phyloP scores from a whole-genome alignment of 2,888 invertebrate genomes.

The Spodoptera littoralis region DNA sequence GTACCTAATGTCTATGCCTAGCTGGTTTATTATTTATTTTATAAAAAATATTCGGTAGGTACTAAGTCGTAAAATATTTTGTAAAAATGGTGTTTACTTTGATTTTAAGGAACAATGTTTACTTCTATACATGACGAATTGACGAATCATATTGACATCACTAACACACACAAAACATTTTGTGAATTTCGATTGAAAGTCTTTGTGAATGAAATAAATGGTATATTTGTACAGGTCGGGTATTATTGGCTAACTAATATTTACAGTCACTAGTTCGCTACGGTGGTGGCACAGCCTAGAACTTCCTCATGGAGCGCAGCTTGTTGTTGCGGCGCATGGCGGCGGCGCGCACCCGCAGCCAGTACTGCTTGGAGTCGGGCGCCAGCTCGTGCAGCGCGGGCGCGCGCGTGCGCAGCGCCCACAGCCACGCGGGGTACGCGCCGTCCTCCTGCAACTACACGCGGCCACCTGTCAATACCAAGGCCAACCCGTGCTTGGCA shows the following conservation, averaged over 20 bases:
- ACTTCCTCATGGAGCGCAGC: conserved; percentile 89
- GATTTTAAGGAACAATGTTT: neutral
- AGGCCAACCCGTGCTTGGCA: no score
- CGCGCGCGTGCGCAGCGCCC: conserved; percentile 91
- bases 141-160: conserved; percentile 2
- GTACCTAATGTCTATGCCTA: neutral
- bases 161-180: conserved; percentile 28
- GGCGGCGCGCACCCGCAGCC: conserved; percentile 92
- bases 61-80: no score
- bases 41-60: no score
- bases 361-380: conserved; percentile 94
- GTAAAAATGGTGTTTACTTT: neutral
- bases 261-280: no score
- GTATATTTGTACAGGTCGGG: no score
- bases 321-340: conserved; percentile 91
- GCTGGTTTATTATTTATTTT: no score
- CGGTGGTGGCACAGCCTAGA: conserved; percentile 71
- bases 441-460: conserved; percentile 75
- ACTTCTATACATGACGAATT: neutral
- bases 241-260: conserved; percentile 17
- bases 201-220: conserved; percentile 43
- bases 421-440: conserved; percentile 97
- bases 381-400: conserved; percentile 92
- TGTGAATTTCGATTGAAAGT: conserved; percentile 38
- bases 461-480: no score